Conservation (phyloP, 2,888 invertebrate species). For the Tryphoninae sp. region DNA sequence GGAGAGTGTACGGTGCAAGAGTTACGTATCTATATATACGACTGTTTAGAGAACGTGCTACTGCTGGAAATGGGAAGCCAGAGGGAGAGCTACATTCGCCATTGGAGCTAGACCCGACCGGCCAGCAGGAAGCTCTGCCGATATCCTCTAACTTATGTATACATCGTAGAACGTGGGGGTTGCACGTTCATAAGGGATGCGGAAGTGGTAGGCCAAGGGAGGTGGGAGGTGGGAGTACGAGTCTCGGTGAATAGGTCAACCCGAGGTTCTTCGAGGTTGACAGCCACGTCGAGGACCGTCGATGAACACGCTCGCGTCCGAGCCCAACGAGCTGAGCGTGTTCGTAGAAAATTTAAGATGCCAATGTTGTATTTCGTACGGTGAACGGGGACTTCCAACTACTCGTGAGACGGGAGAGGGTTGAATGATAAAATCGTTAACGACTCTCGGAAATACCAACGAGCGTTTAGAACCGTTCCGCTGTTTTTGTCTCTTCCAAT, state of each 20-base stretch:
- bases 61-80: slow-evolving; percentile 30
- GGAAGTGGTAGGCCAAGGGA: slow-evolving; percentile 55
- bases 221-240: slow-evolving; percentile 24
- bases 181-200: slow-evolving; percentile 48
- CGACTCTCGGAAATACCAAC: too few relatives aligned
- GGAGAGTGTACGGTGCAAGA: slow-evolving; percentile 1
- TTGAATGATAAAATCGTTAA: too few relatives aligned
- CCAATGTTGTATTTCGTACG: slow-evolving; percentile 22
- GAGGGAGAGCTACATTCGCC: slow-evolving; percentile 14
- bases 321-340: neutral
- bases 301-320: neutral
- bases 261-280: slow-evolving; percentile 33
- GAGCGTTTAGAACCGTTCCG: too few relatives aligned
- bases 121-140: slow-evolving; percentile 53
- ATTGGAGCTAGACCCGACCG: slow-evolving; percentile 32
- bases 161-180: slow-evolving; percentile 51
- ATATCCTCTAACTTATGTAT: slow-evolving; percentile 65
- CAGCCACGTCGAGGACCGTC: slow-evolving; percentile 8
- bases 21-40: slow-evolving; percentile 8
- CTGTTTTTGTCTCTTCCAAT: too few relatives aligned
- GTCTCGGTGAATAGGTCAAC: slow-evolving; percentile 52
- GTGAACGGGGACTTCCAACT: too few relatives aligned
- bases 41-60: slow-evolving; percentile 41
- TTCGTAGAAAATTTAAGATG: slow-evolving; percentile 37
- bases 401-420: too few relatives aligned